These are phyloP conservation scores for Philypnodon macrostomus DNA, from an alignment of 2,797 vertebrate species.

Conservation along the genomic window DNA sequence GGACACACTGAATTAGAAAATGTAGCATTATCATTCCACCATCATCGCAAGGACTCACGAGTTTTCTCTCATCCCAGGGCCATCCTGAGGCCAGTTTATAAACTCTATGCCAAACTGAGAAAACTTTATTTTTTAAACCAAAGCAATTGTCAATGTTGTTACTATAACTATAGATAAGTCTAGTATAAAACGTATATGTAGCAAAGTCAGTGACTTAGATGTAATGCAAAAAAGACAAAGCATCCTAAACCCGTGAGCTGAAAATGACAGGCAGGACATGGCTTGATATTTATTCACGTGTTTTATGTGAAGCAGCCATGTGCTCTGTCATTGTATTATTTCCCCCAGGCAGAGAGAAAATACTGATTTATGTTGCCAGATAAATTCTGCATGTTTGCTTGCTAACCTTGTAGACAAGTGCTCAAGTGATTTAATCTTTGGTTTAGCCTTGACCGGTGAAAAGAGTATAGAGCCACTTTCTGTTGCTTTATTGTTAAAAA, in stretches of 20 bases:
- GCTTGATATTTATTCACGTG: conserved; percentile 69
- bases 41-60: conserved; percentile 16
- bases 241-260: conserved; percentile 48
- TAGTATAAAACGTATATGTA: conserved; percentile 78
- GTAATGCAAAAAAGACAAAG: conserved; percentile 74
- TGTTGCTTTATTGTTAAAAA: conserved; percentile 49
- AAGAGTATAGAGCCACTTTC: conserved; percentile 57
- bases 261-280: conserved; percentile 40
- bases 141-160: conserved; percentile 80
- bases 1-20: conserved; percentile 48
- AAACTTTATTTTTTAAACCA: conserved; percentile 84
- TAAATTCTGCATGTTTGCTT: conserved; percentile 81
- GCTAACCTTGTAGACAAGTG: conserved; percentile 65
- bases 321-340: conserved; percentile 66
- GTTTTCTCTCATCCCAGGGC: conserved; percentile 50
- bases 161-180: conserved; percentile 64
- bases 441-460: conserved; percentile 62
- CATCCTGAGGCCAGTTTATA: conserved; percentile 67
- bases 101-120: conserved; percentile 82
- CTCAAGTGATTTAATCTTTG: conserved; percentile 42
- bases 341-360: conserved; percentile 72
- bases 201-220: conserved; percentile 82
- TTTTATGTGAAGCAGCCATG: conserved; percentile 77
- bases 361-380: conserved; percentile 74
- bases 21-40: conserved; percentile 72